Conservation (phyloP, 37 sponge, comb jelly and placozoan genomes). For the Amphimedon queenslandica region DNA sequence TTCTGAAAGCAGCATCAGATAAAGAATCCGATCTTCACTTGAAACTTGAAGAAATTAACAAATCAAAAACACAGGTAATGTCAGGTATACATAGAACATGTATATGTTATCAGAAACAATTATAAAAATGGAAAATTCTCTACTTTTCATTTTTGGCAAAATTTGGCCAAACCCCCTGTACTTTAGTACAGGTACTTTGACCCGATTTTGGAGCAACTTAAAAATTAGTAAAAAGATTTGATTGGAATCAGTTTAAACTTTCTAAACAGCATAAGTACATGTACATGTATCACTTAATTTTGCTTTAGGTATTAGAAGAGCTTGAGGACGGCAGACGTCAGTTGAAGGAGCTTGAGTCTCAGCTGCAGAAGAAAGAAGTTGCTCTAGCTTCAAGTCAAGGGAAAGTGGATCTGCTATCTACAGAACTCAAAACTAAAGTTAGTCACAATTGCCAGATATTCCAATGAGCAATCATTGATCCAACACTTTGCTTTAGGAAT, state of each 20-base stretch:
- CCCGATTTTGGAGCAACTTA: no score
- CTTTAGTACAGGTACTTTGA: no score
- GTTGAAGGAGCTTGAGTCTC: slow-evolving; percentile 17
- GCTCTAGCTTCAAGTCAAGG: slow-evolving; percentile 14
- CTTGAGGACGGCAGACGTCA: slow-evolving; percentile 21
- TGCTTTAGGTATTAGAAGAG: slow-evolving; percentile 15
- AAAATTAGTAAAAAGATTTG: neutral
- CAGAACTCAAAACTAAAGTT: slow-evolving; percentile 37
- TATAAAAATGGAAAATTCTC: no score
- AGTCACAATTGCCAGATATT: neutral
- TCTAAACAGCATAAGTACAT: no score
- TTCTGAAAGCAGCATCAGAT: slow-evolving; percentile 6
- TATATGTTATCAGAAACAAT: no score
- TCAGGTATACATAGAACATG: no score
- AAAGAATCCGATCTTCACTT: slow-evolving; percentile 18
- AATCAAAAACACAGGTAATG: slow-evolving; percentile 10
- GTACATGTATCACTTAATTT: no score
- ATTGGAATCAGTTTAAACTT: no score
- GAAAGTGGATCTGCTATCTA: slow-evolving; percentile 34
- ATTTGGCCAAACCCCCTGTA: no score
- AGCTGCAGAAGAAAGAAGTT: slow-evolving; percentile 34
- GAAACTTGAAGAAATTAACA: slow-evolving; percentile 22
- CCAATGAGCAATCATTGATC: neutral
- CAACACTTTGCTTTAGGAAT: neutral
- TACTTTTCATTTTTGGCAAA: no score